A percentile compares a stretch with the other conserved stretches of the same genome.
Conservation (phyloP, 2,888 invertebrate genomes). For the Prenolepis imparis region DNA sequence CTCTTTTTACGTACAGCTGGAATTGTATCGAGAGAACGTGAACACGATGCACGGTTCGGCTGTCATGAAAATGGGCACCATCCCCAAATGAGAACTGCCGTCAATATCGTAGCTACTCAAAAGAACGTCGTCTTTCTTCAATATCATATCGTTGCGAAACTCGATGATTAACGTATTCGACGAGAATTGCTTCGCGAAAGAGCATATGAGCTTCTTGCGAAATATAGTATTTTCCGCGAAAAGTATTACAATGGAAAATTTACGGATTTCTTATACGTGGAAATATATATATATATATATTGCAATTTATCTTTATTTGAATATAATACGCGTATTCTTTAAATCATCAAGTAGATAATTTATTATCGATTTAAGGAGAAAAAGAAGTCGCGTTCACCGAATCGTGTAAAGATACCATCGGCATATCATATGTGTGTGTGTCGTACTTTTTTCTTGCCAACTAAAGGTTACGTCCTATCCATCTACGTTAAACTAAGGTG, state of each 20-base stretch:
- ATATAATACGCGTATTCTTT: background rate
- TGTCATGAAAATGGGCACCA: constrained; percentile 55
- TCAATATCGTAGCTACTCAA: constrained; percentile 9
- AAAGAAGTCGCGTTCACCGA: background rate
- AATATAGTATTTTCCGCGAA: background rate
- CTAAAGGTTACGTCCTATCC: constrained; percentile 71
- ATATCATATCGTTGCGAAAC: background rate
- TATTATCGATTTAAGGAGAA: constrained; percentile 9
- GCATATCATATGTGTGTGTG: constrained; percentile 9
- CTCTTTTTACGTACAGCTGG: background rate
- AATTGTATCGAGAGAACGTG: constrained; percentile 56
- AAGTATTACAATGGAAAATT: background rate
- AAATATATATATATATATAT: too few species aligned
- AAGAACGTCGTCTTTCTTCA: constrained; percentile 23
- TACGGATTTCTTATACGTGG: background rate
- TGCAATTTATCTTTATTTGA: background rate
- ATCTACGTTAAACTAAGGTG: constrained; percentile 60
- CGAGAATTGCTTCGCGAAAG: background rate
- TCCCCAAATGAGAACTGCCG: constrained; percentile 25
- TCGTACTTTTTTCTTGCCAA: constrained; percentile 39
- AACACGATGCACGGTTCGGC: constrained; percentile 51
- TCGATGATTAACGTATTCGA: constrained; percentile 44
- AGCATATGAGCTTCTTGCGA: background rate
- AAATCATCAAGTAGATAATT: constrained; percentile 2
- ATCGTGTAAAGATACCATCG: constrained; percentile 3